Conservation (phyloP, 2,888 invertebrate genomes). For the Pinctada fucata region DNA sequence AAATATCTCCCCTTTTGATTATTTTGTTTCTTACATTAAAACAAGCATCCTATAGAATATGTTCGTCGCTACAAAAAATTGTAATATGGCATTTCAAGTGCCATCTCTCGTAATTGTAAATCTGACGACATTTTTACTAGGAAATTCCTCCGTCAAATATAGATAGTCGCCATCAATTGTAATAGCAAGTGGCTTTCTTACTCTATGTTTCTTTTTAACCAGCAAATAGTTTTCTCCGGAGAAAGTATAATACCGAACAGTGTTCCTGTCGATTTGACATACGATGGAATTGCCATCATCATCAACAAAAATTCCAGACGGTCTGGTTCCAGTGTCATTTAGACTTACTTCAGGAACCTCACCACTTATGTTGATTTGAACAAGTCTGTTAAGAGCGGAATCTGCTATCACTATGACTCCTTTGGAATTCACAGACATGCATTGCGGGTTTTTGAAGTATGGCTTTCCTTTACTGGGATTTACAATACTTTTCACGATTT, state of each 20-base stretch:
- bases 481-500: neutral
- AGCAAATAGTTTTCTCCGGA: neutral
- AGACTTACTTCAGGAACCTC: neutral
- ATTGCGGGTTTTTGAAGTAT: neutral
- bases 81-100: too few relatives aligned
- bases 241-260: neutral
- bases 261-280: neutral
- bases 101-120: neutral
- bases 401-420: neutral
- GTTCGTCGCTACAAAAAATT: too few relatives aligned
- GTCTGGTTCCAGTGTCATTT: neutral
- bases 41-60: too few relatives aligned
- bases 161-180: neutral
- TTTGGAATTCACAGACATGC: neutral
- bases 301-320: neutral
- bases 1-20: too few relatives aligned
- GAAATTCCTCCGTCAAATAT: neutral
- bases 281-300: neutral
- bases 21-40: too few relatives aligned
- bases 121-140: neutral
- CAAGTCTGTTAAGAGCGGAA: neutral
- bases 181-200: neutral
- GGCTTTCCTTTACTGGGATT: neutral
- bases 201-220: neutral
- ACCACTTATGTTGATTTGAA: neutral